Conservation (phyloP, 2,888 invertebrate genomes). For the Eilema caniola region DNA sequence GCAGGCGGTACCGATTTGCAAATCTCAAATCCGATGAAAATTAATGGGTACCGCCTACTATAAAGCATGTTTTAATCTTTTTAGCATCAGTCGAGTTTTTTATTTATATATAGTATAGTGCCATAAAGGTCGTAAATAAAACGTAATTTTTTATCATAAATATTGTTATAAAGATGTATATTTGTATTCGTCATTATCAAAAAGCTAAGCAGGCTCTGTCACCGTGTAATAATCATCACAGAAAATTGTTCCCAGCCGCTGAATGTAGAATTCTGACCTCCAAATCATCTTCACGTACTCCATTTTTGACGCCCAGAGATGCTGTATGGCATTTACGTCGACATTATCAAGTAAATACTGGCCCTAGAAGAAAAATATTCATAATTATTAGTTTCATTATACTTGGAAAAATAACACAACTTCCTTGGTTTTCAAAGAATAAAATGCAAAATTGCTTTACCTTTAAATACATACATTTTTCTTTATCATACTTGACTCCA, state of each 20-base stretch:
- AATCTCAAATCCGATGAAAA: too few relatives aligned
- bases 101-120: too few relatives aligned
- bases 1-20: too few relatives aligned
- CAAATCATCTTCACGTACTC: slow-evolving; percentile 6
- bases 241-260: not conserved
- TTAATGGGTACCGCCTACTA: too few relatives aligned
- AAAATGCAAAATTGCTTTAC: slow-evolving; percentile 22
- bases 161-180: too few relatives aligned
- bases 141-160: too few relatives aligned
- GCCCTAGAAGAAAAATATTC: not conserved
- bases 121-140: too few relatives aligned
- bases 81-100: too few relatives aligned
- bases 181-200: not conserved
- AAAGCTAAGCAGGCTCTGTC: not conserved
- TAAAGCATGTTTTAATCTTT: too few relatives aligned
- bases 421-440: too few relatives aligned
- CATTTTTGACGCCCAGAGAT: slow-evolving; percentile 1
- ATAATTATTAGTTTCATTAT: not conserved
- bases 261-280: not conserved
- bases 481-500: slow-evolving; percentile 40
- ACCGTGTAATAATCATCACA: not conserved
- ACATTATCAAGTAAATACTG: not conserved
- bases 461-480: slow-evolving; percentile 37
- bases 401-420: not conserved
- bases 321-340: not conserved